Percentiles rank a stretch among this genome's conserved stretches.
Conservation (phyloP, 1,140 invertebrate species). For the Drosophila bocki region DNA sequence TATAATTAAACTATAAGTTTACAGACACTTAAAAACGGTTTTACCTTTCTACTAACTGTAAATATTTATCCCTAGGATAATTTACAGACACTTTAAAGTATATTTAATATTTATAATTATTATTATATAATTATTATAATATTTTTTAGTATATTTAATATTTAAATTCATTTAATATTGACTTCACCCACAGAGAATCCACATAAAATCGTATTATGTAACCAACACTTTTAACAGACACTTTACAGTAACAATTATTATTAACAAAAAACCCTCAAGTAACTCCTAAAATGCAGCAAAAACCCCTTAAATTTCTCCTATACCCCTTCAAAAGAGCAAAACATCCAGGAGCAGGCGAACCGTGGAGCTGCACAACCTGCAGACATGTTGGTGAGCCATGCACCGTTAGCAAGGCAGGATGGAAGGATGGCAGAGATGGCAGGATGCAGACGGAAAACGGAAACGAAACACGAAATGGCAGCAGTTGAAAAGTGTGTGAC, state of each 20-base stretch:
- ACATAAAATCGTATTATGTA: too few relatives aligned
- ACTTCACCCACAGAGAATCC: too few relatives aligned
- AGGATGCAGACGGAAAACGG: slow-evolving; percentile 11
- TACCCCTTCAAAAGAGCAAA: slow-evolving; percentile 28
- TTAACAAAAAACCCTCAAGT: not conserved
- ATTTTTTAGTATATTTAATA: too few relatives aligned
- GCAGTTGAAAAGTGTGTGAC: slow-evolving; percentile 77
- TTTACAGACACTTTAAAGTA: not conserved
- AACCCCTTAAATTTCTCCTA: not conserved
- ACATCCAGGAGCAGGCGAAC: slow-evolving; percentile 3
- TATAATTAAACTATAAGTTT: too few relatives aligned
- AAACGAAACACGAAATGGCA: slow-evolving; percentile 30
- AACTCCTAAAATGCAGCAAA: not conserved
- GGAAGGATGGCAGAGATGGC: not conserved
- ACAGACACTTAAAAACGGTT: too few relatives aligned
- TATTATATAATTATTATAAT: too few relatives aligned
- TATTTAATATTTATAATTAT: not conserved
- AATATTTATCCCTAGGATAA: not conserved
- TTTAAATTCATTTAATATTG: too few relatives aligned
- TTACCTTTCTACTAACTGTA: too few relatives aligned
- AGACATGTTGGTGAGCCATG: slow-evolving; percentile 57
- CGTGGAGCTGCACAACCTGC: slow-evolving; percentile 38
- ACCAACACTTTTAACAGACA: too few relatives aligned
- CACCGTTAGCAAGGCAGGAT: slow-evolving; percentile 15
- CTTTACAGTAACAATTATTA: too few relatives aligned